Base-by-base conservation (phyloP, 2,113 vertebrate genomes). In the Xiphophorus maculatus region DNA sequence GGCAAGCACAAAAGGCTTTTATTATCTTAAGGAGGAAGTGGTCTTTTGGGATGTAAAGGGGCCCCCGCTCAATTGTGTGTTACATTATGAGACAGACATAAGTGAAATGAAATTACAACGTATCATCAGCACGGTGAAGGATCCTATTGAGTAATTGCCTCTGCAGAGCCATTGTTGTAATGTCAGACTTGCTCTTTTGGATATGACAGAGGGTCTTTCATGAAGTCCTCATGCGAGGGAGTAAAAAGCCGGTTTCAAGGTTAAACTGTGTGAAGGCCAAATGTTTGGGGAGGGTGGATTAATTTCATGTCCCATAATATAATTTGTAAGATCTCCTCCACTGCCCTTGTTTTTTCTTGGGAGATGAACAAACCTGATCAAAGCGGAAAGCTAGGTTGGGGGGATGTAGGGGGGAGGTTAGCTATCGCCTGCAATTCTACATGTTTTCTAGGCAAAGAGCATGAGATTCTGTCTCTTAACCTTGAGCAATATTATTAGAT, bases 41-140 rank as follows among this genome's bases (percentile, higher is more conserved):
- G 90, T 90, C 93, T 93, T 93, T 86, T 84, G 93, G 92, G 92
- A 89, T 70, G 32, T 80, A 58, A 82, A 86, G 85, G 35, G 69
- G 82, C 76, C 84, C 87, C 90, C 64, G 69, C 86, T 88, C 88
- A 70, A 85, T 90, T 91, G 90, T 92, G 88, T 82, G 69, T 85
- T 84, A 84, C 88, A 86, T 91, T 90, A 90, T 90, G 76, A 88
- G 90, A 89, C 90, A 83, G 89, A 90, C 88, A 13, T 91, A 90
- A 91, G 86, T 90, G 90, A 93, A 93, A 93, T 91, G 87, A 92
- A 91, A 93, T 93, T 90, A 92, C 87, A 89, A 89, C 83, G 73
- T 93, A 92, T 93, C 92, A 87, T 88, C 84, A 71, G 85, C 79
- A 17, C 44, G 66, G 76, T 82, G 80, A 87, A 91, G 88, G 87